These are phyloP conservation scores for Copidosoma aretas DNA, from an alignment of 2,888 invertebrate species.

Conservation along the genomic window DNA sequence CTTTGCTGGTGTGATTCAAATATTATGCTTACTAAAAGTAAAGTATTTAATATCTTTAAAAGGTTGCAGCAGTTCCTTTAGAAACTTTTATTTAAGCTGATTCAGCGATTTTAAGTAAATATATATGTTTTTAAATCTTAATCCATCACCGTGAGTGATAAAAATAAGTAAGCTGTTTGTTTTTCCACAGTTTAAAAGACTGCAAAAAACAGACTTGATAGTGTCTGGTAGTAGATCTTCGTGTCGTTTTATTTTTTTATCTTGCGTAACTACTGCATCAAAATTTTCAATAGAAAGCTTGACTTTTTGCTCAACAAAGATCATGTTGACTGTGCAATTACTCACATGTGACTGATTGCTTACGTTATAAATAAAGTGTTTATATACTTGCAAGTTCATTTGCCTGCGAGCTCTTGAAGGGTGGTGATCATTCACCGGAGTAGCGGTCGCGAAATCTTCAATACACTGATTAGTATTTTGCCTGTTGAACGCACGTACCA, in stretches of 20 bases:
- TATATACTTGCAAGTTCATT: constrained; percentile 4
- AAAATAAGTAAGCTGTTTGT: constrained; percentile 11
- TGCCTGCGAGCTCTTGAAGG: neutral
- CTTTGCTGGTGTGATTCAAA: constrained; percentile 18
- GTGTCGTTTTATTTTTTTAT: constrained; percentile 6
- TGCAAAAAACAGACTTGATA: constrained; percentile 15
- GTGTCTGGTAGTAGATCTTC: constrained; percentile 13
- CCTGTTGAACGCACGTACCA: constrained; percentile 42
- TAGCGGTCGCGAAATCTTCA: neutral
- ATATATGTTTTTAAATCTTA: constrained; percentile 16
- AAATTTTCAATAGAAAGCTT: constrained; percentile 7
- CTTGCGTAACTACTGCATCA: neutral
- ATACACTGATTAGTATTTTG: constrained; percentile 37
- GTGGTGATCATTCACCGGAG: neutral
- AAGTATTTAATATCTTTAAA: neutral
- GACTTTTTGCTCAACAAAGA: neutral
- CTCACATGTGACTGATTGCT: neutral
- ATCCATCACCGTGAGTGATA: constrained; percentile 15
- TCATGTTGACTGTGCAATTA: neutral
- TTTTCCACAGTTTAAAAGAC: constrained; percentile 14
- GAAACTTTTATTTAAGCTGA: constrained; percentile 17
- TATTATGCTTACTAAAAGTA: constrained; percentile 27
- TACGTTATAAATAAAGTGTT: neutral
- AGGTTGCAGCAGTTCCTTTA: neutral
- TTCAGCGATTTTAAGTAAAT: constrained; percentile 13